These are phyloP conservation scores for Alentia gelatinosa DNA, from an alignment of 2,888 invertebrate species.

Conservation along the genomic window DNA sequence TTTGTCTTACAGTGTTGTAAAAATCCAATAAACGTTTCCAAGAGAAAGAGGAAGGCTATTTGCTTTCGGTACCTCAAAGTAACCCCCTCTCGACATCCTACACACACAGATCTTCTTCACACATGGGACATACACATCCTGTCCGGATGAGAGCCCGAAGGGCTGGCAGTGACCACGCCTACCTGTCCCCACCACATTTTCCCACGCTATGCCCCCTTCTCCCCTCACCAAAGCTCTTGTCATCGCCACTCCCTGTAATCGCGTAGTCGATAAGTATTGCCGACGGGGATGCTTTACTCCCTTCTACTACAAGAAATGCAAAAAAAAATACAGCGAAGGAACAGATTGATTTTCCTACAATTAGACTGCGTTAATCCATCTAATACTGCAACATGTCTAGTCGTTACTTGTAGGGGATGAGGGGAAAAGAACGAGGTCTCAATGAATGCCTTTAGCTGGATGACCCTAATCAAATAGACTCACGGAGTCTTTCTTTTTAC, in stretches of 20 bases:
- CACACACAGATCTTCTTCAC: too few relatives aligned
- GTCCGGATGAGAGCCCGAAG: too few relatives aligned
- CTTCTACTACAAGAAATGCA: neutral
- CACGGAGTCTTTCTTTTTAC: neutral
- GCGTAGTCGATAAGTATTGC: neutral
- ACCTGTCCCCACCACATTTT: neutral
- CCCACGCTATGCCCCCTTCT: neutral
- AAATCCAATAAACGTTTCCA: too few relatives aligned
- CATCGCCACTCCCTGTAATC: neutral
- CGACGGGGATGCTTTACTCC: neutral
- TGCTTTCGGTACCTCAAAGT: too few relatives aligned
- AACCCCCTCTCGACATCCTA: too few relatives aligned
- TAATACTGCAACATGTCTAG: neutral
- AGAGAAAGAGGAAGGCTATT: too few relatives aligned
- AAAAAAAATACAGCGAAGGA: neutral
- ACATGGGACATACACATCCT: too few relatives aligned
- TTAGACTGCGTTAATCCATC: neutral
- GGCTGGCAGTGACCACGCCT: too few relatives aligned
- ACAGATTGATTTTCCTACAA: conserved; percentile 7
- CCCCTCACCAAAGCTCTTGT: neutral
- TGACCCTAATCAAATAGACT: conserved; percentile 8
- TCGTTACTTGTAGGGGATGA: neutral
- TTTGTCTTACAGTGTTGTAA: too few relatives aligned
- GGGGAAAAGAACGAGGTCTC: neutral
- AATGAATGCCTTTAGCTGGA: neutral